Conservation (phyloP, 2,888 invertebrate genomes). For the Drosophila cognata region DNA sequence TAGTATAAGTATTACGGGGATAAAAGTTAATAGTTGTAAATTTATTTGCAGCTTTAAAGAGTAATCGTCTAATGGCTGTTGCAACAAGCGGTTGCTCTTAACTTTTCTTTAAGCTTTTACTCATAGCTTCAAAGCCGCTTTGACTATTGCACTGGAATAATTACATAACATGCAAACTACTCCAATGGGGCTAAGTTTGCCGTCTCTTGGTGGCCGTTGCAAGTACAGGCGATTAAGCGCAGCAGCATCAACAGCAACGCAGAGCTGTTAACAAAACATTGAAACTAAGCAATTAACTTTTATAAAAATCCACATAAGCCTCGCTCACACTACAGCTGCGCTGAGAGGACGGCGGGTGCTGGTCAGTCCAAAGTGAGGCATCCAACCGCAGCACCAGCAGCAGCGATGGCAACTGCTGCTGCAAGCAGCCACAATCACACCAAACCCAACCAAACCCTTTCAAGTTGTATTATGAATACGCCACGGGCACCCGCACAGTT, state of each 20-base stretch:
- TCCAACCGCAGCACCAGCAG: constrained; percentile 34
- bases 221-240: constrained; percentile 35
- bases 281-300: constrained; percentile 58
- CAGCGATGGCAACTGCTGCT: constrained; percentile 20
- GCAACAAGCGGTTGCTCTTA: background rate
- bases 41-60: background rate
- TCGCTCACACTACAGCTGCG: background rate
- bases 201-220: constrained; percentile 24
- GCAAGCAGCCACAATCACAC: constrained; percentile 24
- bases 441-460: constrained; percentile 43
- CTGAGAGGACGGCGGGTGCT: background rate
- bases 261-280: constrained; percentile 37
- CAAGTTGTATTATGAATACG: constrained; percentile 39
- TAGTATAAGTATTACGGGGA: background rate
- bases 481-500: background rate
- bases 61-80: background rate
- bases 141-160: constrained; percentile 33
- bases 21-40: background rate
- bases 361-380: constrained; percentile 41
- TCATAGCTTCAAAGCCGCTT: constrained; percentile 11
- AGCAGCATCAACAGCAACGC: constrained; percentile 23
- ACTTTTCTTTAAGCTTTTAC: constrained; percentile 2
- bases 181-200: constrained; percentile 21
- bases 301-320: constrained; percentile 45
- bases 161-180: constrained; percentile 23